A percentile compares a stretch with the other conserved stretches of the same genome.
Conservation (phyloP, 2,113 vertebrate species). For the Axis porcinus region DNA sequence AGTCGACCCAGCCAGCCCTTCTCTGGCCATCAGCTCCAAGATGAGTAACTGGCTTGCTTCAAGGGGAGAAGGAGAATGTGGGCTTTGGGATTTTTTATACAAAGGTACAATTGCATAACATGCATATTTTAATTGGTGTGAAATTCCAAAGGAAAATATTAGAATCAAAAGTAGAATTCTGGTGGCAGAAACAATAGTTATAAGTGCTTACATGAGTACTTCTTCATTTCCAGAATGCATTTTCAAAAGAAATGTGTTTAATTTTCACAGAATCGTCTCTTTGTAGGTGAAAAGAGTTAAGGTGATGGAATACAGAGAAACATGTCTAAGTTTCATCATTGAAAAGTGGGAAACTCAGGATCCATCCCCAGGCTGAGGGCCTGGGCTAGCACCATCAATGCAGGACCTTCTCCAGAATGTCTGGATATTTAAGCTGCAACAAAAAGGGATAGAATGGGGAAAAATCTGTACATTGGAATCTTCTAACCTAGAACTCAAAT, state of each 20-base stretch:
- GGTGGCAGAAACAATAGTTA: not conserved
- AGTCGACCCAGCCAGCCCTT: rapidly evolving
- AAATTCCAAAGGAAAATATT: constrained; percentile 2
- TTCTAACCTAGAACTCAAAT: not conserved
- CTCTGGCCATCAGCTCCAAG: not conserved
- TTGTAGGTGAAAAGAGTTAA: not conserved
- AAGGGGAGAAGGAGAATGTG: not conserved
- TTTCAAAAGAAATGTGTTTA: not conserved
- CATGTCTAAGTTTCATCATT: not conserved
- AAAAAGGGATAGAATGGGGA: not conserved
- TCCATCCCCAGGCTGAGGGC: no score
- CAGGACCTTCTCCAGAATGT: not conserved
- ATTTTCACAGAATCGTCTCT: not conserved
- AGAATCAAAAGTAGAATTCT: not conserved
- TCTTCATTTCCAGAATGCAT: not conserved
- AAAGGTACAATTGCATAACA: not conserved
- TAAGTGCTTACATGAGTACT: not conserved
- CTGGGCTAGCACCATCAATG: no score
- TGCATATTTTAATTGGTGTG: not conserved
- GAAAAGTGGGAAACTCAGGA: not conserved
- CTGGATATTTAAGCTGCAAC: not conserved
- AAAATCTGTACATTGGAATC: not conserved
- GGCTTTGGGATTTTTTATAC: not conserved
- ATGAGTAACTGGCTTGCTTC: not conserved
- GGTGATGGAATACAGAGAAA: not conserved